These are phyloP conservation scores for Papilio dardanus DNA, from an alignment of 1,140 invertebrate genomes.

Conservation along the genomic window DNA sequence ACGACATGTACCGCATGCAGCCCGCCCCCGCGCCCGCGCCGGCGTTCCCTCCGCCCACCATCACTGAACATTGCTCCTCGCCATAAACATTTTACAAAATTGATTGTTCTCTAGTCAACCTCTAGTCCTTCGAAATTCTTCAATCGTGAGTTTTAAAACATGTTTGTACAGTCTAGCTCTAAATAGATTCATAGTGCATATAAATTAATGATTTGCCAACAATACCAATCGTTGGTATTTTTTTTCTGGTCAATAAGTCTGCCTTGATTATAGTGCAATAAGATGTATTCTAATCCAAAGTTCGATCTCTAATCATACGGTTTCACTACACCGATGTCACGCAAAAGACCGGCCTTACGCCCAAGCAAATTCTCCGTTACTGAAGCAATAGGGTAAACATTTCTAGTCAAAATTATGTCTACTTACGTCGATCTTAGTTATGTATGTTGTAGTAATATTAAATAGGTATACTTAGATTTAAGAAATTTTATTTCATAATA, in stretches of 20 bases:
- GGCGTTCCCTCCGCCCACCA: constrained; percentile 36
- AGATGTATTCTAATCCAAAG: constrained; percentile 1
- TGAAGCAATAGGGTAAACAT: no score
- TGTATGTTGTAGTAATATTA: not conserved
- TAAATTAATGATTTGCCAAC: no score
- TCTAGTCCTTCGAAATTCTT: not conserved
- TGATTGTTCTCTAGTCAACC: not conserved
- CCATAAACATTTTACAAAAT: constrained; percentile 48
- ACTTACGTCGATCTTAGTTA: not conserved
- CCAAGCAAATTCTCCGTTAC: no score
- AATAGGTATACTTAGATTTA: not conserved
- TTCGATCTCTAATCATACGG: not conserved
- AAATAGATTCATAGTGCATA: not conserved
- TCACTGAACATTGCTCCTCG: constrained; percentile 62
- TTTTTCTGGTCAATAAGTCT: not conserved
- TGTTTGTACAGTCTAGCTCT: not conserved
- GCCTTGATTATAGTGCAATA: not conserved
- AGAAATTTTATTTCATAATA: not conserved
- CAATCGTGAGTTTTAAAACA: not conserved
- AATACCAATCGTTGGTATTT: no score
- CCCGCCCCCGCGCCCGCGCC: constrained; percentile 64
- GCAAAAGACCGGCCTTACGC: no score
- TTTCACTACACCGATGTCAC: no score
- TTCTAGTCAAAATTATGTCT: constrained; percentile 14
- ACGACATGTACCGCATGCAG: constrained; percentile 93